Base-by-base conservation (phyloP, 2,888 invertebrate species). In the Drosophila crucigera region DNA sequence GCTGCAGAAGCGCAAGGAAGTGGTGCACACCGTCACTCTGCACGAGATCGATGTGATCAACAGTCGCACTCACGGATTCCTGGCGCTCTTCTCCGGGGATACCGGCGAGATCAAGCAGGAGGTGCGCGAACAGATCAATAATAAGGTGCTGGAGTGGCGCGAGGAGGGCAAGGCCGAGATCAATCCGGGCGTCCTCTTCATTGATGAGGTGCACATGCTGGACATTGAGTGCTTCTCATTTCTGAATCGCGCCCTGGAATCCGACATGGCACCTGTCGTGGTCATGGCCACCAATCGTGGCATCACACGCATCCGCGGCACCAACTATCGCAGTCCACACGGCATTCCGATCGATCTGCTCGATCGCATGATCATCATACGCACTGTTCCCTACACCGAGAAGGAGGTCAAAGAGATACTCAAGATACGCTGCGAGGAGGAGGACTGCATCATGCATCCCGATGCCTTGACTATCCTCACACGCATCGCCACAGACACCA, bases 11-110 rank as follows among this genome's bases (percentile, higher is more conserved):
- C 95, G 99, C 30, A 99, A 99, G 92, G 98, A 99, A 94, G 98
- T 97, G 0, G 98, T 99, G 0, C 99, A 99, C 92, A 99, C 99
- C 0, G 99, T 99, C 0, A 98, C 98, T 0, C 94, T 99, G n/a
- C 99, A 99, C 92, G 99, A 99, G 93, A 98, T 99, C 63, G 99
- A 99, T 92, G 99, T 99, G 7, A 99, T 99, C 91, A 99, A 99
- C 93, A 99, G 98, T 50, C 95, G 99, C 77, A 98, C 99, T 0
- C 99, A 99, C 92, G 99, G 99, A 0, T 99, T 99, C 92, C 94
- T 99, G 30, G 99, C 99, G 0, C 94, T 99, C 0, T 99, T 99
- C 94, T 98, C 99, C 9, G 98, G 98, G n/a, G 99, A 99, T 92
- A 99, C 99, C 0, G 99, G 99, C 0, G 99, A 99, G 94, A 99